Base-by-base conservation (phyloP, 2,113 vertebrate genomes). In the Craseonycteris thonglongyai region DNA sequence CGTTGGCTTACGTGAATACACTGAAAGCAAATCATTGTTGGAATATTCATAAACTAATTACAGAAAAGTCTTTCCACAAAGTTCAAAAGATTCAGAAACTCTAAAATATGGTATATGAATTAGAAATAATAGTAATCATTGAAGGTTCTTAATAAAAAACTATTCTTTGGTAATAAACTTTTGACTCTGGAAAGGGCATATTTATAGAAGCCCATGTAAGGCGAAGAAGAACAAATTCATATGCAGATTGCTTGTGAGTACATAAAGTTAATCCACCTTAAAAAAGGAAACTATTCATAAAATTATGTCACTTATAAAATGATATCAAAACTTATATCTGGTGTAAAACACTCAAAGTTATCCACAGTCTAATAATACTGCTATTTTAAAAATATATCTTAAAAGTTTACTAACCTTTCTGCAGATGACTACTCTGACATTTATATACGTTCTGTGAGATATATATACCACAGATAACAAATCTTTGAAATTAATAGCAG, bases 401-500 rank as follows among this genome's bases (percentile, higher is more conserved):
- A 51, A 79, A 96, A 97, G 30, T 91, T 94, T 92, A 97, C 99
- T 98, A 97, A 99, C 99, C 99, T 99, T 99, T 97, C 98, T 99
- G 97, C 99, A 99, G 96, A 99, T 98, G 42, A 98, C 97, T 91
- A 99, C 98, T 94, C 99, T 99, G 65, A 99, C 96, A 1, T 98
- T 98, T 88, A 99, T 93, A 83, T 98, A 98, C 3, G 99, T 98
- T 90, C 98, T 99, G 93, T 99, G 99, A 74, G 99, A 99, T 93
- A 99, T 98, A 97, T 99, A 98, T 40, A 99, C 98, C 94, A 99
- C 97, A 95, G 99, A 99, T 97, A 99, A 98, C 56, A 99, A 98
- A 97, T 99, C 99, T 98, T 98, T 99, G 97, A 99, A 99, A 98
- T 99, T 99, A 98, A 99, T 98, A 96, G 98, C 98, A 63, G 98